Percentiles rank a stretch among this genome's conserved stretches.
Conservation (phyloP, 2,888 invertebrate species). For the Drosophila nr. perissopoda region DNA sequence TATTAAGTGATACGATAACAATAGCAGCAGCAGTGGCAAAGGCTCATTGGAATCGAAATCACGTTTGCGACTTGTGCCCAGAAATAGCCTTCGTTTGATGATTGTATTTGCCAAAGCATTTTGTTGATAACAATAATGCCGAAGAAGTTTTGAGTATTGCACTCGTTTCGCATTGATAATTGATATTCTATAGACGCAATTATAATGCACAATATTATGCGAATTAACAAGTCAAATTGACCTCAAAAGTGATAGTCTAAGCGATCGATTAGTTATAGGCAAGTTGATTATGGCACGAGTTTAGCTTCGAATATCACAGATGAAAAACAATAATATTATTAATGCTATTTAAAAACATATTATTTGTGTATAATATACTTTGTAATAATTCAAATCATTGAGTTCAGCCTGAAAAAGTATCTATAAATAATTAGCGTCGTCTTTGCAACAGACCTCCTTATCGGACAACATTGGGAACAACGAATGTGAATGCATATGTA, state of each 20-base stretch:
- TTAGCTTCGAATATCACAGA: background rate
- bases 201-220: background rate
- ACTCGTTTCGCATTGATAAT: background rate
- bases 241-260: background rate
- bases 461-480: slow-evolving; percentile 24
- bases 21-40: background rate
- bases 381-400: background rate
- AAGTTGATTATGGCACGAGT: background rate
- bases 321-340: background rate
- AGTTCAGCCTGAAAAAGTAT: slow-evolving; percentile 34
- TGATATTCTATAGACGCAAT: background rate
- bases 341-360: background rate
- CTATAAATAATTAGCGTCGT: slow-evolving; percentile 43
- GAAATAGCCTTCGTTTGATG: slow-evolving; percentile 33
- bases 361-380: background rate
- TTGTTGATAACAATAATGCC: slow-evolving; percentile 19
- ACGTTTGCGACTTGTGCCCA: slow-evolving; percentile 36
- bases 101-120: slow-evolving; percentile 8
- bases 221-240: background rate
- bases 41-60: slow-evolving; percentile 19
- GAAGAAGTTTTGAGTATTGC: background rate
- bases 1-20: background rate
- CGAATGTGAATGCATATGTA: background rate
- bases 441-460: slow-evolving; percentile 42
- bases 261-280: background rate